These are phyloP conservation scores for Alosa alosa DNA, from an alignment of 2,113 vertebrate species.

Conservation along the genomic window DNA sequence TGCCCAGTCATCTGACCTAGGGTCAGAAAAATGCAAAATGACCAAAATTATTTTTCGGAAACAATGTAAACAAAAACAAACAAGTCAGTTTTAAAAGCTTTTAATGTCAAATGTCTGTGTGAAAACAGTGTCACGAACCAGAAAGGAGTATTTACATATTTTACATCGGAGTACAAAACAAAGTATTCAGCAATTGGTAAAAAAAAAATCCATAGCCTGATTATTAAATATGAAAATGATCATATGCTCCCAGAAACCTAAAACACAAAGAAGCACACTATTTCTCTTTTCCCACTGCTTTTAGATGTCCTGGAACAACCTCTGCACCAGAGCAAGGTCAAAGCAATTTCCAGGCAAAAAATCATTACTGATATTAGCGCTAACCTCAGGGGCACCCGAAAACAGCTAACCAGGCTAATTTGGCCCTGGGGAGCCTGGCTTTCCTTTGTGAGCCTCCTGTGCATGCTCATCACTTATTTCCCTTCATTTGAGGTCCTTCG, in stretches of 20 bases:
- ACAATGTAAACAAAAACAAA: background rate
- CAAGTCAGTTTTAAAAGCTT: background rate
- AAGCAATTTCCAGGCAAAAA: background rate
- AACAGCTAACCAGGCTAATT: conserved; percentile 27
- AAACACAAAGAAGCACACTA: background rate
- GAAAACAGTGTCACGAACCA: background rate
- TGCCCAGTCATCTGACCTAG: conserved; percentile 48
- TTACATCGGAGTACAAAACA: background rate
- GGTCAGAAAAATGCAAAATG: conserved; percentile 37
- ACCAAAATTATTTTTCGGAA: background rate
- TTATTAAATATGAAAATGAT: background rate
- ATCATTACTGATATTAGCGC: conserved; percentile 27
- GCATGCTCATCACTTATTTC: conserved; percentile 36
- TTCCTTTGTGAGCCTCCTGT: conserved; percentile 27
- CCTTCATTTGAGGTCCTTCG: conserved; percentile 53
- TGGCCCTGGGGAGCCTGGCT: conserved; percentile 39
- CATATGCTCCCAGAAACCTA: background rate
- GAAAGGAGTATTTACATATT: background rate
- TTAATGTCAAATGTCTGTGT: background rate
- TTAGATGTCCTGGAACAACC: background rate
- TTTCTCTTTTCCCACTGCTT: background rate
- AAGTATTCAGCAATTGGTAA: background rate
- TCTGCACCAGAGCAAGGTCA: background rate
- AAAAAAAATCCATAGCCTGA: background rate
- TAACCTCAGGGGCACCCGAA: conserved; percentile 18